A percentile compares a stretch with the other conserved stretches of the same genome.
phyloP scores from a whole-genome alignment of 2,113 vertebrate genomes.

The Xenus cinereus region DNA sequence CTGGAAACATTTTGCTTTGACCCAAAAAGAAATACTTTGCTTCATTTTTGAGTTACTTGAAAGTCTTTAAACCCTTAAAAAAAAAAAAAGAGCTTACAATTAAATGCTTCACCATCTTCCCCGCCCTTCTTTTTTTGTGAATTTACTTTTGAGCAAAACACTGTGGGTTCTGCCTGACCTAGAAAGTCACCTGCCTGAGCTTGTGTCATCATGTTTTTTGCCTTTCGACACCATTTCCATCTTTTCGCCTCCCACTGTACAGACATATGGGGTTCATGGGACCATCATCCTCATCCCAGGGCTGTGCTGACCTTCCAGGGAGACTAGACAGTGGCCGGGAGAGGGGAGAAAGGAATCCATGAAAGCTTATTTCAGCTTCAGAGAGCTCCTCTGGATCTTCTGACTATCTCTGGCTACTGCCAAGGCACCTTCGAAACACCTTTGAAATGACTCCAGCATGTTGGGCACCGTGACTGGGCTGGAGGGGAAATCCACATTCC shows the following conservation, averaged over 20 bases:
- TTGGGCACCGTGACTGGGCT: conserved; percentile 51
- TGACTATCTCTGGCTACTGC: conserved; percentile 26
- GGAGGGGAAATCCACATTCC: conserved; percentile 57
- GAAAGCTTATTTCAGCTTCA: neutral
- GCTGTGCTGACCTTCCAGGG: neutral
- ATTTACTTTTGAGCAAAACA: accelerated
- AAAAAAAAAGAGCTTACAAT: neutral
- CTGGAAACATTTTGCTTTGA: neutral
- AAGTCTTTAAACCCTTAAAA: neutral
- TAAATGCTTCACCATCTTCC: neutral
- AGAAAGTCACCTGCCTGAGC: neutral
- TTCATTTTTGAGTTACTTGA: neutral
- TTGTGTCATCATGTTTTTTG: neutral
- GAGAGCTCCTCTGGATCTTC: neutral
- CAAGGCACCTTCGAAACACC: conserved; percentile 52
- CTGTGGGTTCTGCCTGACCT: neutral
- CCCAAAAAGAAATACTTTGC: neutral
- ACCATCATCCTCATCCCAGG: neutral
- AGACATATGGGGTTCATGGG: neutral
- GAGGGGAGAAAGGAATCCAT: neutral
- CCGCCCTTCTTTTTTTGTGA: neutral
- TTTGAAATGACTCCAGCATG: conserved; percentile 49
- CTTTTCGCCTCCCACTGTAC: neutral
- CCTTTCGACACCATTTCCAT: neutral
- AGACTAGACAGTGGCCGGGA: neutral